Base-by-base conservation (phyloP, 2,797 vertebrate genomes). In the Glyptemys insculpta region DNA sequence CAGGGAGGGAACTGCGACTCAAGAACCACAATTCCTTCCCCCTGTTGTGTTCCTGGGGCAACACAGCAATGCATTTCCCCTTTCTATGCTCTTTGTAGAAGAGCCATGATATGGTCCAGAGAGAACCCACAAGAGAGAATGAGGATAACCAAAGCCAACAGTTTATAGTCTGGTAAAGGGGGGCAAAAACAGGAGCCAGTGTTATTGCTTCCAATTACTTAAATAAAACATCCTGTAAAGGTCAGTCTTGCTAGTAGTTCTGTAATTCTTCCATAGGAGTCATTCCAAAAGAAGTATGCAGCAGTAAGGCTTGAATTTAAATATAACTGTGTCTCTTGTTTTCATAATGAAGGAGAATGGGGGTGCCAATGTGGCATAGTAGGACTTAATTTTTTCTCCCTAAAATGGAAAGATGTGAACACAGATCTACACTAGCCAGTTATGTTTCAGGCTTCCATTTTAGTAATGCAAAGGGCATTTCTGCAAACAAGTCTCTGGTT, bases 311-410 rank as follows among this genome's bases (percentile, higher is more conserved):
- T 85, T 27, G 85, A 10, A 54, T n/a, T 50, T 92, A 2, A 57
- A 84, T 1, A 23, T 1, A 83, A 12, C 0, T 56, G 37, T 41
- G 2, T 2, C 81, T 81, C 52, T 19, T 1, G 1, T 74, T 44
- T 34, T 56, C 65, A 68, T 50, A 49, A 6, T 41, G 54, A 95
- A 72, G 25, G 2, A 88, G 2, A 62, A 1, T 29, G n/a, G 12
- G 12, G 12, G 27, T 59, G 15, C 12, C 57, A 59, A 59, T 11
- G 57, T 59, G 12, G 27, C 12, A 15, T 15, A 59, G 27, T 59
- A 34, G 57, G 29, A 31, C 57, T 27, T 56, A 59, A 15, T n/a
- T 23, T 25, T 23, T 74, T 23, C 37, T 37, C 65, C 65, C 5
- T 31, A 59, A 59, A 59, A 34, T 34, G 62, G 15, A 56, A 1